Evolutionary conservation across 2,113 vertebrate genomes (phyloP).

Genomic region (Brevimyrus niger): DNA sequence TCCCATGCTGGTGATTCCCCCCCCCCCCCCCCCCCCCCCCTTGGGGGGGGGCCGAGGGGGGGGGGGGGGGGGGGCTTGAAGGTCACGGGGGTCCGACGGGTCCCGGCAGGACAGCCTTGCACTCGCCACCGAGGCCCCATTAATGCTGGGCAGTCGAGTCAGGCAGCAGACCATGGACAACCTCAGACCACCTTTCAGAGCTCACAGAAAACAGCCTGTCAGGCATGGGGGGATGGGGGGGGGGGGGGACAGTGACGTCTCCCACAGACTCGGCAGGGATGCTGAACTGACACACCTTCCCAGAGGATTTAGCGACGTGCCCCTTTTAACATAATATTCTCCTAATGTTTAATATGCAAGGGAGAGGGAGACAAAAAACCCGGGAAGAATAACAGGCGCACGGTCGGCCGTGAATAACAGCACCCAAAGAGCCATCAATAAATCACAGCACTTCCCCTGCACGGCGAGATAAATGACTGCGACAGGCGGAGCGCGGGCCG

Average conservation of each 20-base stretch:
- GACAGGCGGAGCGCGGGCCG: conserved; percentile 13
- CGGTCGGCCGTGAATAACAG: conserved; percentile 6
- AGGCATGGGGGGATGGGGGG: not conserved
- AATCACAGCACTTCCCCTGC: not conserved
- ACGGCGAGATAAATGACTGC: conserved; percentile 14
- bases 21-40: too few species aligned
- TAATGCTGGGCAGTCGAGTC: not conserved
- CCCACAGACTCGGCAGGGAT: not conserved
- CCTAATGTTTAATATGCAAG: not conserved
- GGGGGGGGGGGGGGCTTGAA: too few species aligned
- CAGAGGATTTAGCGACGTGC: too few species aligned
- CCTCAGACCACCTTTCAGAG: not conserved
- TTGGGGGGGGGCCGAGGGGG: too few species aligned
- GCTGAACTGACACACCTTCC: not conserved
- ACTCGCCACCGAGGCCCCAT: not conserved
- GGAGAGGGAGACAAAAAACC: not conserved
- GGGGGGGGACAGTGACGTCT: not conserved
- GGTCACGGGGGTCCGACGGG: not conserved
- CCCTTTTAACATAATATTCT: not conserved
- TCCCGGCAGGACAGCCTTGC: not conserved
- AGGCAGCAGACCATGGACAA: not conserved
- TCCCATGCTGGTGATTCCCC: not conserved
- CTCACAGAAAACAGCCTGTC: not conserved
- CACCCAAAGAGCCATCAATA: not conserved
- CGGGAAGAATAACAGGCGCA: not conserved